phyloP scores from a whole-genome alignment of 2,888 invertebrate genomes.

The Caenorhabditis sp. region DNA sequence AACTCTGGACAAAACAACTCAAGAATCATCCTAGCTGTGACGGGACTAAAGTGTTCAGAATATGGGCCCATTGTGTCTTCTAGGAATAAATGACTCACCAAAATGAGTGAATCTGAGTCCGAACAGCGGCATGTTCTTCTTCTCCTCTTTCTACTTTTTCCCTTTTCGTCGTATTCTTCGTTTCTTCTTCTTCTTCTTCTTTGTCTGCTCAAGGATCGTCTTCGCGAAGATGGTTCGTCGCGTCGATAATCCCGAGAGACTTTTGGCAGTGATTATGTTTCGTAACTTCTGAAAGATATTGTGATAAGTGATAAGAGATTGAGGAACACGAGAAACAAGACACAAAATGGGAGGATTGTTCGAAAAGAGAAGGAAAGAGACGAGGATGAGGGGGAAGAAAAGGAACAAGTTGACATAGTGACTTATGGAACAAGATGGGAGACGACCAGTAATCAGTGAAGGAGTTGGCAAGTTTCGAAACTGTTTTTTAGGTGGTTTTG shows the following conservation, averaged over 20 bases:
- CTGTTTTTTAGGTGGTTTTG: too few species aligned
- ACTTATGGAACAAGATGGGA: slow-evolving; percentile 28
- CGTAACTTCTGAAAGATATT: slow-evolving; percentile 45
- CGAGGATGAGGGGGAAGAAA: not conserved
- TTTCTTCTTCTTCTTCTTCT: slow-evolving; percentile 19
- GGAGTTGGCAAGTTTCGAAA: not conserved
- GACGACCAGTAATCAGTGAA: not conserved
- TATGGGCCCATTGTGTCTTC: not conserved
- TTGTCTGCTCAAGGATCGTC: slow-evolving; percentile 7
- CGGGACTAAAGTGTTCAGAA: not conserved
- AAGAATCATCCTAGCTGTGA: too few species aligned
- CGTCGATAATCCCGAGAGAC: slow-evolving; percentile 5
- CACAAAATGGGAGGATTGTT: too few species aligned
- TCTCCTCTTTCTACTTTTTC: slow-evolving; percentile 11
- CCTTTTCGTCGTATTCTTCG: slow-evolving; percentile 1
- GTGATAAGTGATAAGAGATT: slow-evolving; percentile 15
- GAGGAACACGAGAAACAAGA: too few species aligned
- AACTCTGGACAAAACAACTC: too few species aligned
- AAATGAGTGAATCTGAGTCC: slow-evolving; percentile 64
- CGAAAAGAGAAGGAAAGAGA: not conserved
- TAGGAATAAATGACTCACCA: slow-evolving; percentile 42
- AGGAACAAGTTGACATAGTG: slow-evolving; percentile 54
- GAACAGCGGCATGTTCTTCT: slow-evolving; percentile 58
- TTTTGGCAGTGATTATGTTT: slow-evolving; percentile 48
- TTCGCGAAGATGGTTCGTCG: slow-evolving; percentile 11